Evolutionary conservation across 2,888 invertebrate genomes (phyloP).

Genomic region (Lasiommata megera): DNA sequence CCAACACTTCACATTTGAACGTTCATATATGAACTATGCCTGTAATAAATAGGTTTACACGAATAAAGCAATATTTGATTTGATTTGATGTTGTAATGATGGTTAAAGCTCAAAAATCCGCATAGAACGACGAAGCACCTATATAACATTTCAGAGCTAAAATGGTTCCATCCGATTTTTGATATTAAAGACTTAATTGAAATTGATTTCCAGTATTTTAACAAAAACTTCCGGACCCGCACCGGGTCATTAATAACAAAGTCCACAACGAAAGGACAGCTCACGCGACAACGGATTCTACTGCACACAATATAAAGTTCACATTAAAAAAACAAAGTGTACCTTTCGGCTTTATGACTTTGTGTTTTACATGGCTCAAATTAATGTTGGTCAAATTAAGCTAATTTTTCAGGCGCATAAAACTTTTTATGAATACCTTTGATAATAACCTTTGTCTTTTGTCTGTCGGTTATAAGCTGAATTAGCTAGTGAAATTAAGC

Average conservation of each 20-base stretch:
- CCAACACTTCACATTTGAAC: too few species aligned
- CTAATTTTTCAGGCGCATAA: conserved; percentile 10
- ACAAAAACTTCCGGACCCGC: conserved; percentile 3
- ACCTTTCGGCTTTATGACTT: too few species aligned
- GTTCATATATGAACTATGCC: too few species aligned
- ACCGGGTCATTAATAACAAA: conserved; percentile 6
- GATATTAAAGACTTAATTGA: not conserved
- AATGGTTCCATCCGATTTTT: not conserved
- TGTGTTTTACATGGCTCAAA: not conserved
- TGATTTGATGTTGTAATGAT: too few species aligned
- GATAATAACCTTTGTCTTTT: too few species aligned
- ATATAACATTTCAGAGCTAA: too few species aligned
- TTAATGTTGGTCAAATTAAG: conserved; percentile 11
- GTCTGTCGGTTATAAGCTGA: too few species aligned
- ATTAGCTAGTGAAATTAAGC: not conserved
- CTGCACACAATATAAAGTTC: not conserved
- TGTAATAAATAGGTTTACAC: too few species aligned
- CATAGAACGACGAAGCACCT: too few species aligned
- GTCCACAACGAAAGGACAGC: not conserved
- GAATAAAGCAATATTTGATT: too few species aligned
- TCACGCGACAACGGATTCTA: not conserved
- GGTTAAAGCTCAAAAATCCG: too few species aligned
- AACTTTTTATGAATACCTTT: not conserved
- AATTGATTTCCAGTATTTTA: conserved; percentile 12
- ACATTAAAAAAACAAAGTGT: not conserved